Evolutionary conservation across 2,797 vertebrate genomes (phyloP).

Genomic region (Argentina silus): DNA sequence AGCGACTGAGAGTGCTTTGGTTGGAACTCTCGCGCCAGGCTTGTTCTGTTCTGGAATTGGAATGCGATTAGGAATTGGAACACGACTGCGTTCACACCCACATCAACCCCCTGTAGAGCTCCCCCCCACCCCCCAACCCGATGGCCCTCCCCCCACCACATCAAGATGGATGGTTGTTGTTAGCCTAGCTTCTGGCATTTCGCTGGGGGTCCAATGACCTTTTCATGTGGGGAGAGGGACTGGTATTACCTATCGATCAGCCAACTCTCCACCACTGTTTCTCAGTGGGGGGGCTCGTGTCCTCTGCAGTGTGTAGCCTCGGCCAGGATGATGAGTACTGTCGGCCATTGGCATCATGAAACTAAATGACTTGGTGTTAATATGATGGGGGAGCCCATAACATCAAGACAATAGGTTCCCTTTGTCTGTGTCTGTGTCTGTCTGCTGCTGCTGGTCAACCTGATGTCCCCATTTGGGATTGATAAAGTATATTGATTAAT

Average conservation of each 20-base stretch:
- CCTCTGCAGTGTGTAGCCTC: constrained; percentile 52
- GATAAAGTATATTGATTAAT: no score
- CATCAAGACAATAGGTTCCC: no score
- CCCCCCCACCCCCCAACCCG: constrained; percentile 16
- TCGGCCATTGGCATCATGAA: no score
- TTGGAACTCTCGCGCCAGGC: background rate
- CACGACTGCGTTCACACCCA: constrained; percentile 1
- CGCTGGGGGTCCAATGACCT: constrained; percentile 62
- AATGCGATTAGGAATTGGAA: constrained; percentile 6
- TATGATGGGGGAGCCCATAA: no score
- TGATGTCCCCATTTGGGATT: no score
- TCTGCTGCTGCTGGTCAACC: no score
- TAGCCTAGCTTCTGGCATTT: constrained; percentile 55
- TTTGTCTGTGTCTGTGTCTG: no score
- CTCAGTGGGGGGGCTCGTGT: constrained; percentile 1
- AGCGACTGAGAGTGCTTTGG: background rate
- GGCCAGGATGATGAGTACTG: constrained; percentile 55
- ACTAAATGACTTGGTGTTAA: no score
- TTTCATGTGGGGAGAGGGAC: constrained; percentile 37
- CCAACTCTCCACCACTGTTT: constrained; percentile 33
- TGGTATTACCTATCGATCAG: constrained; percentile 67
- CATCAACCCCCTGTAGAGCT: constrained; percentile 18
- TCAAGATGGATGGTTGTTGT: constrained; percentile 72
- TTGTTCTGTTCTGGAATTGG: background rate
- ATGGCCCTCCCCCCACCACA: constrained; percentile 21